Base-by-base conservation (phyloP, 2,888 invertebrate species). In the Cheilosia variabilis region DNA sequence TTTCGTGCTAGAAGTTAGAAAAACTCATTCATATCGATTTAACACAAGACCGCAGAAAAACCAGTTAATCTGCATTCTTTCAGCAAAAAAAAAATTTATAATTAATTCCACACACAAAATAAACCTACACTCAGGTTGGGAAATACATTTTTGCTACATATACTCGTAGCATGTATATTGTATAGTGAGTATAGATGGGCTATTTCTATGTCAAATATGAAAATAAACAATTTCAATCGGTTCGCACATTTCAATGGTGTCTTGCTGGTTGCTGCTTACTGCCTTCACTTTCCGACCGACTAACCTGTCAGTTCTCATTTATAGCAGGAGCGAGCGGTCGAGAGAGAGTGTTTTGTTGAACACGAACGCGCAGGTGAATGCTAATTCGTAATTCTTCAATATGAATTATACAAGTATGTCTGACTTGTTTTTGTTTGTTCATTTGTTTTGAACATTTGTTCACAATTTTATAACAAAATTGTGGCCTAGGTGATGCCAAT, bases 61-160 rank as follows among this genome's bases (percentile, higher is more conserved):
- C 84, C 84, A 76, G 84, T 84, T 84, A 71, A 84, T 84, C 84
- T 80, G 84, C 84, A 84, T 84, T 84, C 84, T 80, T 84, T 58
- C 10, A 55, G 47, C 31, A 31, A 31, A 31, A 7, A 66, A 77
- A 69, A 19, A 75, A 55, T 57, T 43, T 37, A 79, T 65, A 82
- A 65, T 69, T 62, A 82, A 77, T 77, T 78, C 75, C 75, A 71
- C 75, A 75, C 68, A 71, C 58, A 80, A 84, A 80, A 75, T 52
- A 65, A 84, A 84, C 75, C 80, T 62, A 80, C 80, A 84, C 84
- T 80, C 68, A 58, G 31, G 62, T 63, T 78, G 68, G 63, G 72
- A 72, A 62, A 72, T 55, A 65, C 7, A 37, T 19, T 31, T 55
- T 19, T 34, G 24, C 63, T 57, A 57, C 27, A 24, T 60, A 9